Evolutionary conservation across 35 echinoderm and acorn worm genomes (phyloP), one percentile per base, ranked within the genome.

Genomic region (Nesometra sesokonis): DNA sequence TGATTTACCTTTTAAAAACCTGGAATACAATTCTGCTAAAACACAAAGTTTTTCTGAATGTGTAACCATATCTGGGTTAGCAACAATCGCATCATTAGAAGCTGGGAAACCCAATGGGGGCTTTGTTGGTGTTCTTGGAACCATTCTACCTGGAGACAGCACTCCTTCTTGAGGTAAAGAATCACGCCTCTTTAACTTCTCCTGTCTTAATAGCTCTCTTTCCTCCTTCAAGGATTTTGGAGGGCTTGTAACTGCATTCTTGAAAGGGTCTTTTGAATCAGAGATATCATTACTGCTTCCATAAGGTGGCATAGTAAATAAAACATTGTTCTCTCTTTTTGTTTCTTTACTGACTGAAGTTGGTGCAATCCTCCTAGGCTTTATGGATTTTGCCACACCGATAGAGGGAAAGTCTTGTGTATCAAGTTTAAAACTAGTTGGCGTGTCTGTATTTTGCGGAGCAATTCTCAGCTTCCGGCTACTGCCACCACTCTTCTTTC

Each of bases 1-100:
- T 8, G 32, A 9, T 19, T 13, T 86, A 93, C 91, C 91, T 86
- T 93, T 78, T 37, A 88, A 77, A 84, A 82, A 93, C 57, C 86
- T 77, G 47, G 91, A 88, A 32, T 93, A 93, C 32, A 93, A 67
- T 27, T 93, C 82, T 29, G 86, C 91, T 35, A 93, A 80, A 34
- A 88, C 37, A 29, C 89, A 77, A 19, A 93, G 79, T 46, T 93
- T 88, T 13, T 89, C 86, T 47, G 82, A 76, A 36, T 78, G 46
- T 36, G 86, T 84, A 13, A 92, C 90, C 33, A 77, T 78, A 2
- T 86, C 67, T 39, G 82, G 82, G 31, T 80, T 84, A 43, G 87
- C 67, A 35, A 37, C 29, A 76, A 85, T 35, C 34, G 57, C 76
- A 27, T 85, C 88, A 11, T 35, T 77, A 85, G 47, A 79, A 46